Evolutionary conservation across 2,888 invertebrate species (phyloP), one percentile per base, ranked within the genome.

Genomic region (Molorchus minor): DNA sequence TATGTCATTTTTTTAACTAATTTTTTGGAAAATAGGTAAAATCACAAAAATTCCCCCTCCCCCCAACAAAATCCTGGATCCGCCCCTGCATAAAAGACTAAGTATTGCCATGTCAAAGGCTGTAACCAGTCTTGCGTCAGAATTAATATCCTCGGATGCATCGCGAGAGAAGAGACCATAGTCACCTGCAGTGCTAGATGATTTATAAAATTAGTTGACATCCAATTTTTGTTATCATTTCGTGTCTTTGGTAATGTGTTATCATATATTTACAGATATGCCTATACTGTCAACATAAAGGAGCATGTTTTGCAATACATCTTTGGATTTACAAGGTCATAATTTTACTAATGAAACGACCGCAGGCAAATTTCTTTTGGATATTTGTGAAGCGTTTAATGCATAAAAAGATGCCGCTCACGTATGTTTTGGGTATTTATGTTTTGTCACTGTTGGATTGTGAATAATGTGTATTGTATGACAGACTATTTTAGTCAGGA

Each of bases 131-230:
- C 54, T 58, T 54, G 54, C 60, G 61, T 62, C 61, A 64, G 61
- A 71, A 74, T 71, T 72, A 73, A 72, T 71, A 70, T n/a, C 12
- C 12, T 33, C 12, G 10, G 12, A 30, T 70, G 64, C 65, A 58
- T 61, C 66, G 62, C 62, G 46, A 58, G 64, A 21, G 69, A 58
- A 61, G 38, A 44, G 30, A n/a, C n/a, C n/a, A n/a, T n/a, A 65
- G 69, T 75, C 77, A 77, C 77, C 77, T 76, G 77, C 74, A 67
- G 76, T 58, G 76, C 62, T 66, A 70, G 72, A 72, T 75, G 75
- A 76, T 77, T 73, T 74, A 75, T 70, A 76, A 77, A 77, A 77
- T 76, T 77, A 77, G 76, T 75, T 71, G 72, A 71, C 72, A 71
- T 72, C 70, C 65, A 72, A 71, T 76, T 76, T 77, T n/a, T 76